phyloP scores from a whole-genome alignment of 2,888 invertebrate genomes.

The Hydropsyche betteni region DNA sequence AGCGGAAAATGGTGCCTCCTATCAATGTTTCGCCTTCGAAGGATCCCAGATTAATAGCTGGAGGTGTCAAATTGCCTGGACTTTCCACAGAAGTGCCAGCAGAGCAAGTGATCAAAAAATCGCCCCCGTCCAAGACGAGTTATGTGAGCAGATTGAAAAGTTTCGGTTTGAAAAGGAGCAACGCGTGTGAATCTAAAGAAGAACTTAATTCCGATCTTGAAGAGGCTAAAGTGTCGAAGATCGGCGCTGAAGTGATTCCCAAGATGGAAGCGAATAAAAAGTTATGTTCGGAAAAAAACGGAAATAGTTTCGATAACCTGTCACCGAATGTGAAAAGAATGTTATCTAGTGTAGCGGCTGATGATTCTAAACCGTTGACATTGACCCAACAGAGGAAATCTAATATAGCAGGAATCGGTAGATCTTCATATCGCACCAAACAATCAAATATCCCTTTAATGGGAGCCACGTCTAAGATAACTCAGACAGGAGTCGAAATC shows the following conservation, averaged over 20 bases:
- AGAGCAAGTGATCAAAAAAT: slow-evolving; percentile 23
- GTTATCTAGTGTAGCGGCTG: slow-evolving; percentile 66
- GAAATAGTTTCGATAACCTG: slow-evolving; percentile 64
- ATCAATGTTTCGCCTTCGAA: slow-evolving; percentile 54
- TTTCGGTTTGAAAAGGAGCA: slow-evolving; percentile 46
- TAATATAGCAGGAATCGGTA: slow-evolving; percentile 54
- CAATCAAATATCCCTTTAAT: slow-evolving; percentile 64
- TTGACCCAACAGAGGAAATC: slow-evolving; percentile 58
- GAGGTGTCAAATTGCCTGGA: slow-evolving; percentile 60
- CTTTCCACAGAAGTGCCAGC: slow-evolving; percentile 55
- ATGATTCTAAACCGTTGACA: slow-evolving; percentile 52
- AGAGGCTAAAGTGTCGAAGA: slow-evolving; percentile 42
- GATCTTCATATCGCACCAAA: slow-evolving; percentile 59
- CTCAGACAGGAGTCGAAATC: slow-evolving; percentile 64
- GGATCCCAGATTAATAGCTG: slow-evolving; percentile 59
- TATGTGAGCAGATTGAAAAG: slow-evolving; percentile 51
- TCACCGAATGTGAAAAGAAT: slow-evolving; percentile 72
- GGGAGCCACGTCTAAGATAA: slow-evolving; percentile 65
- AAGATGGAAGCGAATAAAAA: slow-evolving; percentile 51
- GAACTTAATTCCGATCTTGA: slow-evolving; percentile 1
- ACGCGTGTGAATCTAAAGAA: slow-evolving; percentile 36
- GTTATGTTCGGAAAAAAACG: slow-evolving; percentile 52
- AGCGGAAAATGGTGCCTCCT: slow-evolving; percentile 48
- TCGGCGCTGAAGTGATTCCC: slow-evolving; percentile 50
- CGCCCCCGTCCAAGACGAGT: slow-evolving; percentile 43